Evolutionary conservation across 2,113 vertebrate genomes (phyloP).

Genomic region (Anthoscopus minutus): DNA sequence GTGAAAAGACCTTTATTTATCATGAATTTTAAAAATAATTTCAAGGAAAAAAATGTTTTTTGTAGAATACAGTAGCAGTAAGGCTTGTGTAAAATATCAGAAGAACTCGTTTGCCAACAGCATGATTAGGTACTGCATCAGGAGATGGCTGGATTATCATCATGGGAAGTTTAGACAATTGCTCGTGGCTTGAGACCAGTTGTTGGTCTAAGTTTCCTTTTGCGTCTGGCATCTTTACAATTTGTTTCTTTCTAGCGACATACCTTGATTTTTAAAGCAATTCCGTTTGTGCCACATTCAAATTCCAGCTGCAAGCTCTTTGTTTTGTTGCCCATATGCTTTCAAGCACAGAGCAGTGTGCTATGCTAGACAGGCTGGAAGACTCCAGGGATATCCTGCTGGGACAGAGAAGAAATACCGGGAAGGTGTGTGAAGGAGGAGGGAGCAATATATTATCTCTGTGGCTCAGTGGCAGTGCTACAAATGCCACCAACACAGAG

Average conservation of each 20-base stretch:
- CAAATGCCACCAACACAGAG: neutral
- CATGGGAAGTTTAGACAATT: neutral
- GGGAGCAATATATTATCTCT: neutral
- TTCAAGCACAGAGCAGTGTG: neutral
- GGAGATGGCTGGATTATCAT: neutral
- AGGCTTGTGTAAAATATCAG: neutral
- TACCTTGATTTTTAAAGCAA: neutral
- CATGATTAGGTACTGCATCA: neutral
- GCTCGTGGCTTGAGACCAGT: neutral
- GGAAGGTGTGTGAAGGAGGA: neutral
- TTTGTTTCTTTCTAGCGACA: neutral
- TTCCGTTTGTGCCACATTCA: neutral
- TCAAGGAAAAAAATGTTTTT: rapidly evolving
- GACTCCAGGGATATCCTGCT: slow-evolving; percentile 11
- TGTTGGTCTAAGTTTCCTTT: neutral
- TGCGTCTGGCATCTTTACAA: neutral
- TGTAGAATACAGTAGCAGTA: neutral
- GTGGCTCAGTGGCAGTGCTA: neutral
- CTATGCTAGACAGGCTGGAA: neutral
- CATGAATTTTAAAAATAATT: neutral
- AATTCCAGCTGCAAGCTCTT: slow-evolving; percentile 27
- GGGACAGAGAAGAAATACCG: slow-evolving; percentile 2
- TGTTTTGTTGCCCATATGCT: slow-evolving; percentile 34
- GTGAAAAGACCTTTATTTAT: neutral
- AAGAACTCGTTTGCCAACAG: neutral